phyloP scores from a whole-genome alignment of 2,113 vertebrate species.

The Heterocephalus glaber region DNA sequence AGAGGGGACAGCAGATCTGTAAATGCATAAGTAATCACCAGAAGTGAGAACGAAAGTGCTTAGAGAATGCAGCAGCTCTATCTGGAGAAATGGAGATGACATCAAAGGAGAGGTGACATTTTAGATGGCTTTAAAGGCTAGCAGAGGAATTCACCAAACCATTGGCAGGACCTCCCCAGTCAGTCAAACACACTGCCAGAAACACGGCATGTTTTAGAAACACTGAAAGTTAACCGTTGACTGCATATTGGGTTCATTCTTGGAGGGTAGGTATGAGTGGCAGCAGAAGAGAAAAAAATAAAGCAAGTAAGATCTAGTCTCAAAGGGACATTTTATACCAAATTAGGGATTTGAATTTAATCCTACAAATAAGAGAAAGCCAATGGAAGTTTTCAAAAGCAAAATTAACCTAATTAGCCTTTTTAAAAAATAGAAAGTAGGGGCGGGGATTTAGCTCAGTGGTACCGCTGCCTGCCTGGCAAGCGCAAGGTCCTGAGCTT shows the following conservation, averaged over 20 bases:
- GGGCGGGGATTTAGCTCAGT: no score
- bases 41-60: not conserved
- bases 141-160: not conserved
- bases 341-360: conserved; percentile 48
- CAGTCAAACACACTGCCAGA: not conserved
- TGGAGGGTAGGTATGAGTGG: not conserved
- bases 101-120: not conserved
- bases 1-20: not conserved
- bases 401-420: not conserved
- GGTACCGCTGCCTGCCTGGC: no score
- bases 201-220: not conserved
- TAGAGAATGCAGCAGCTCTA: not conserved
- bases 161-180: not conserved
- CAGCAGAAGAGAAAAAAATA: conserved; percentile 13
- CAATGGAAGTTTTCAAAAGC: conserved; percentile 15
- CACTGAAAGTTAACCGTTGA: not conserved
- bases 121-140: not conserved
- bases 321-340: not conserved
- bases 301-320: not conserved
- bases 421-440: not conserved
- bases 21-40: not conserved
- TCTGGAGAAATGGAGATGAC: conserved; percentile 25
- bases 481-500: no score
- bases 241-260: no score
- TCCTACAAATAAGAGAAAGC: not conserved